Evolutionary conservation across 2,888 invertebrate genomes (phyloP), one percentile per base, ranked within the genome.

Genomic region (Drosophila silvestris): DNA sequence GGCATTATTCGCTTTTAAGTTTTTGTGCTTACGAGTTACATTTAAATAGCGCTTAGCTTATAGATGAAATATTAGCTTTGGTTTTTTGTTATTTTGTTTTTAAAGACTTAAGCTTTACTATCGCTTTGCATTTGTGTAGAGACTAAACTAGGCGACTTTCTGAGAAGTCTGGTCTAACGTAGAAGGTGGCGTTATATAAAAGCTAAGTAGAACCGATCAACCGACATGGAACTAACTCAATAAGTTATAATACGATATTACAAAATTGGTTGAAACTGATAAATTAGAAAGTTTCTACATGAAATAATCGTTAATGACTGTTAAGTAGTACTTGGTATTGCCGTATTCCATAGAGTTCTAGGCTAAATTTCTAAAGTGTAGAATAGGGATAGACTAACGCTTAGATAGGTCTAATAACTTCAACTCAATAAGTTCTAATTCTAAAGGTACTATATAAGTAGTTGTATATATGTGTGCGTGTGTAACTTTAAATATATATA

Each of bases 61-160:
- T 47, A 81, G 70, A 65, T 57, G 67, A 75, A 82, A 85, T 41
- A 67, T 61, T 69, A 44, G 68, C 58, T 61, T 59, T 59, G 57
- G 44, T 22, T 35, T 61, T 35, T 61, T 14, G 30, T 41, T 54
- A 53, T 19, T 28, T 54, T 26, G 39, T 44, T 57, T 41, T 39
- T 22, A 22, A 16, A 26, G 47, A 28, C 52, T 47, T 63, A 74
- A 67, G 75, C 60, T 56, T 62, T 39, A 70, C 44, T 60, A 50
- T 72, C n/a, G 44, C 22, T 50, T 60, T 77, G 71, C 81, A 71
- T 77, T 71, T 52, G 77, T 68, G 78, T 79, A 69, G 62, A 60
- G 70, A 71, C 67, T 70, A 75, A 72, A 35, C 71, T 77, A 82
- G 70, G 85, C 57, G 75, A 82, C 77, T 71, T 86, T 74, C 47